phyloP scores from a whole-genome alignment of 2,888 invertebrate species.

The Drosophila mulleri region DNA sequence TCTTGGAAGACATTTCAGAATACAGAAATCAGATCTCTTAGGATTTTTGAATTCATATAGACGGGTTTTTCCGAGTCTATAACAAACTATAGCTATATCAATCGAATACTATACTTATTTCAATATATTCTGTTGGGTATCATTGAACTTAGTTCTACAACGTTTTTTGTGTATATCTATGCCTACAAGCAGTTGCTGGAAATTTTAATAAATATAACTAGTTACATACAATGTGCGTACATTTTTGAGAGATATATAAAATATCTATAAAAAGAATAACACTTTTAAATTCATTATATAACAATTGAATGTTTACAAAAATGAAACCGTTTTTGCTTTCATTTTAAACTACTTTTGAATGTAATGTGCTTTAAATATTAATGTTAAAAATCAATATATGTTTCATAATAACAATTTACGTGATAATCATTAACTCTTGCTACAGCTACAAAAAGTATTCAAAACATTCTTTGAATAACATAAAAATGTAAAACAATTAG shows the following conservation, averaged over 20 bases:
- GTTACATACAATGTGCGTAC: not conserved
- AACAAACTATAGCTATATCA: no score
- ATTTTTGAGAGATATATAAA: not conserved
- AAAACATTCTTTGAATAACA: not conserved
- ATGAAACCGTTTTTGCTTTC: no score
- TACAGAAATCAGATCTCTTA: not conserved
- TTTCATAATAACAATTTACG: not conserved
- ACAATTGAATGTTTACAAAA: no score
- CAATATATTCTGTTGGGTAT: slow-evolving; percentile 19
- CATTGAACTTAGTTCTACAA: not conserved
- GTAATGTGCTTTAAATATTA: not conserved
- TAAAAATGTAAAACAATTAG: not conserved
- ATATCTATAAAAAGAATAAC: no score
- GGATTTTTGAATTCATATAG: no score
- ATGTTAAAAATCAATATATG: not conserved
- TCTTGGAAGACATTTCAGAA: no score
- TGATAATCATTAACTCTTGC: not conserved
- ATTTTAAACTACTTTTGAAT: not conserved
- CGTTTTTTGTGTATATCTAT: not conserved
- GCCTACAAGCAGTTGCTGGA: not conserved
- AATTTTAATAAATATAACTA: not conserved
- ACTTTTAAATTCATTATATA: no score
- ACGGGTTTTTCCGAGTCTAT: no score
- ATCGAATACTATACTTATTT: not conserved
- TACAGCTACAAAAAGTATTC: not conserved